Percentiles rank a stretch among this genome's conserved stretches.
These are phyloP conservation scores for Xyliphius kryptos DNA, from an alignment of 2,113 vertebrate genomes.

Conservation along the genomic window DNA sequence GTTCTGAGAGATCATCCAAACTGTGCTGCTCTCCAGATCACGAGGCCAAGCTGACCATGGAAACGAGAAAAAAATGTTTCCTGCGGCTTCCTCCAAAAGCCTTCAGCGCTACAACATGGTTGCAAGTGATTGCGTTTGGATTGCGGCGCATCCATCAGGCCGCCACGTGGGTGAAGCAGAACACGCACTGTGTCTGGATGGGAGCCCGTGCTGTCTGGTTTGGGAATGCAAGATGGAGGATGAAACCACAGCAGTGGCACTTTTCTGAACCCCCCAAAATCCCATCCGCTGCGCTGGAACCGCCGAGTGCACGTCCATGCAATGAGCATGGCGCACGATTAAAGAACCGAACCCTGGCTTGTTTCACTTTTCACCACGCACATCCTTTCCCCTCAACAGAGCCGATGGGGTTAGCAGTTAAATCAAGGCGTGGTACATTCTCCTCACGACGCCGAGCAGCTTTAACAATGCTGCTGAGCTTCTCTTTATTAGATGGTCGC, in stretches of 20 bases:
- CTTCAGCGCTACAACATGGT: background rate
- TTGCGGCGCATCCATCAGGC: background rate
- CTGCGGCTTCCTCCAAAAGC: background rate
- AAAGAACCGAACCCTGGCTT: too few relatives aligned
- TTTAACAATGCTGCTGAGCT: constrained; percentile 6
- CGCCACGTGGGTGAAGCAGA: constrained; percentile 41
- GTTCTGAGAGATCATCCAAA: too few relatives aligned
- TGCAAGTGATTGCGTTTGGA: background rate
- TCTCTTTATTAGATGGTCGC: background rate
- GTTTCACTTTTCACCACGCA: too few relatives aligned
- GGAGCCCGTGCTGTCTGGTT: constrained; percentile 32
- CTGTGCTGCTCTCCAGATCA: too few relatives aligned
- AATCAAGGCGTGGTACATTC: constrained; percentile 68
- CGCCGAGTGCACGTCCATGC: too few relatives aligned
- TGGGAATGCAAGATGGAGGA: constrained; percentile 41
- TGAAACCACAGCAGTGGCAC: constrained; percentile 14
- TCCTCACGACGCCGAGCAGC: constrained; percentile 42
- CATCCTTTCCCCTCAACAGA: background rate
- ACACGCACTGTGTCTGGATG: constrained; percentile 34
- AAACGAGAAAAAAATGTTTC: background rate
- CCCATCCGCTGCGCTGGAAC: background rate
- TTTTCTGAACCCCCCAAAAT: constrained; percentile 1
- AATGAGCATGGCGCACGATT: too few relatives aligned
- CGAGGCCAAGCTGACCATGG: too few relatives aligned
- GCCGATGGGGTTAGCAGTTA: background rate